A percentile compares a stretch with the other conserved stretches of the same genome.
phyloP scores from a whole-genome alignment of 2,113 vertebrate genomes.

The Epinephelus moara region DNA sequence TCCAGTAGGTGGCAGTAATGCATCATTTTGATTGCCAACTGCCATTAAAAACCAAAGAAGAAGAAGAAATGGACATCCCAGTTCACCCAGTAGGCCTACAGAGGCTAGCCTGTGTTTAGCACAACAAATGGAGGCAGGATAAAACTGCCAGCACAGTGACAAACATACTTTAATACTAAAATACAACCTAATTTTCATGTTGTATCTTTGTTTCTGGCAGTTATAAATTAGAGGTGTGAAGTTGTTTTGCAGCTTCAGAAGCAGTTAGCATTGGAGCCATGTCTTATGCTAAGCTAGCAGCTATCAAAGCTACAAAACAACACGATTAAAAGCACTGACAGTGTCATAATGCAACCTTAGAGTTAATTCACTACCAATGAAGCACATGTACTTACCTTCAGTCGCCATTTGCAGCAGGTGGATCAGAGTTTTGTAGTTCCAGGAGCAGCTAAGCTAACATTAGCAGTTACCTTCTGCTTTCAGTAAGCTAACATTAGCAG shows the following conservation, averaged over 20 bases:
- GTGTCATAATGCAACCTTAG: background rate
- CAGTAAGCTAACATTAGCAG: background rate
- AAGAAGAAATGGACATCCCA: no score
- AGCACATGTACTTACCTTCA: background rate
- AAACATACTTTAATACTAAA: background rate
- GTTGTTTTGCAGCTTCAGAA: background rate
- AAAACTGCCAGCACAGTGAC: background rate
- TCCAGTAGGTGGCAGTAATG: no score
- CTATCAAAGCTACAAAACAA: background rate
- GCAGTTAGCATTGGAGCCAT: background rate
- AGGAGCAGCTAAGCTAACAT: background rate
- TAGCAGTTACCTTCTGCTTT: background rate
- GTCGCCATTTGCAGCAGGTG: background rate
- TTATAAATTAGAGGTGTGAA: no score
- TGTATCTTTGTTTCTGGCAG: no score
- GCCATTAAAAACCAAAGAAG: no score
- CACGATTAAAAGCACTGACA: background rate
- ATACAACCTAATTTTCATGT: background rate
- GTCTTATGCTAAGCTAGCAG: background rate
- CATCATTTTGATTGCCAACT: no score
- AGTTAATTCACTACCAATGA: background rate
- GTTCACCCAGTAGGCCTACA: background rate
- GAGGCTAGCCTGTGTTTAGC: no score
- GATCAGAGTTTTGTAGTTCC: background rate
- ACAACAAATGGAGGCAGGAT: background rate